phyloP scores from a whole-genome alignment of 1,140 invertebrate species.

The Liolophura sinensis region DNA sequence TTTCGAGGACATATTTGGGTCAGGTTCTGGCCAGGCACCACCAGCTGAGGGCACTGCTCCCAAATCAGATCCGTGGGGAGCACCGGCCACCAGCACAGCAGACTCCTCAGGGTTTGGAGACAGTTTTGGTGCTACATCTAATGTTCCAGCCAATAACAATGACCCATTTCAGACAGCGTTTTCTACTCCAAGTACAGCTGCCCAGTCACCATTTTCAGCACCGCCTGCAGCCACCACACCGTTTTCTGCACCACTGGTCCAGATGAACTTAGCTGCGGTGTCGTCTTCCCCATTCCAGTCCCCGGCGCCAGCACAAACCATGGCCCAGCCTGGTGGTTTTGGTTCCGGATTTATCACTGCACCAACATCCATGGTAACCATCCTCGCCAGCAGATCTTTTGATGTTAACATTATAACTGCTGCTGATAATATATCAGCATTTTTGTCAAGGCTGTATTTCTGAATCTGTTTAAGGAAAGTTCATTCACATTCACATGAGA shows the following conservation, averaged over 20 bases:
- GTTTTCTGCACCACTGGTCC: no score
- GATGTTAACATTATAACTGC: no score
- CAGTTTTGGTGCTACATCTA: conserved; percentile 16
- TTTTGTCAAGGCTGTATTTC: background rate
- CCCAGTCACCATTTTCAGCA: conserved; percentile 6
- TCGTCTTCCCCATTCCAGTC: no score
- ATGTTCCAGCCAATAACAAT: conserved; percentile 14
- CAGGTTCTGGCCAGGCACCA: conserved; percentile 23
- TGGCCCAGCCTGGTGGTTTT: no score
- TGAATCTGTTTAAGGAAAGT: no score
- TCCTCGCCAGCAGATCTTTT: no score
- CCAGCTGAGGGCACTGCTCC: conserved; percentile 16
- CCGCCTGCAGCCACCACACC: background rate
- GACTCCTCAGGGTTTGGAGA: conserved; percentile 21
- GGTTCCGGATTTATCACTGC: no score
- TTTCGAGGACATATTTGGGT: conserved; percentile 30
- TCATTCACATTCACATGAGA: no score
- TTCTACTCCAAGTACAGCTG: background rate
- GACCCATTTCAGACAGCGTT: background rate
- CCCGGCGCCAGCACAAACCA: no score
- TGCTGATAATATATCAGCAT: no score
- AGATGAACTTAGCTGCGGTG: no score
- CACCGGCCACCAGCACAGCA: conserved; percentile 10
- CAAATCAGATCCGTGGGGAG: conserved; percentile 35
- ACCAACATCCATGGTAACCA: no score